Percentiles rank a stretch among this genome's conserved stretches.
These are phyloP conservation scores for Anoplophora glabripennis DNA, from an alignment of 1,140 invertebrate species.

Conservation along the genomic window DNA sequence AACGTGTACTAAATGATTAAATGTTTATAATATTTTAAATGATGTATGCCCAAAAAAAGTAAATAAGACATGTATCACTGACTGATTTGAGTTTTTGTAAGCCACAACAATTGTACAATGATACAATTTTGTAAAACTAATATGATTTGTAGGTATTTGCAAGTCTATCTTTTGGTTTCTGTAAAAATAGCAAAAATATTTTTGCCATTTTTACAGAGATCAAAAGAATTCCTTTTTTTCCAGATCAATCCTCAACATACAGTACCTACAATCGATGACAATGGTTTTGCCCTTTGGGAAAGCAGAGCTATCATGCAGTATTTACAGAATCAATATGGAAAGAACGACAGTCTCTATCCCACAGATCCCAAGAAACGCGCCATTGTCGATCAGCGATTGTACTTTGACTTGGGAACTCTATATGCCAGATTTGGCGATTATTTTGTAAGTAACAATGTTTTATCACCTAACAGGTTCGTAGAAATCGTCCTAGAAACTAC, in stretches of 20 bases:
- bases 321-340: slow-evolving; percentile 69
- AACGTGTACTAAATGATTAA: too few species aligned
- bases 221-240: slow-evolving; percentile 4
- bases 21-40: too few species aligned
- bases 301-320: slow-evolving; percentile 72
- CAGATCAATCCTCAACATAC: slow-evolving; percentile 69
- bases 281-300: slow-evolving; percentile 65
- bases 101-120: too few species aligned
- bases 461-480: not conserved
- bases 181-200: not conserved
- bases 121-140: too few species aligned
- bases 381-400: slow-evolving; percentile 68
- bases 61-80: too few species aligned
- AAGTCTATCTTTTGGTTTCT: too few species aligned
- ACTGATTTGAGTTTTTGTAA: too few species aligned
- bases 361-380: slow-evolving; percentile 68
- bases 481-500: too few species aligned
- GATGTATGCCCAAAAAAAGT: too few species aligned
- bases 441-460: slow-evolving; percentile 53
- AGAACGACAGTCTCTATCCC: slow-evolving; percentile 70
- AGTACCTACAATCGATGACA: slow-evolving; percentile 67
- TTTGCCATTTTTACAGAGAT: not conserved
- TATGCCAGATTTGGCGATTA: slow-evolving; percentile 64
- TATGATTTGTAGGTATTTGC: too few species aligned
- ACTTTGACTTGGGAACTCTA: slow-evolving; percentile 71